Conservation (phyloP, 2,797 vertebrate species). For the Tympanoctomys barrerae region DNA sequence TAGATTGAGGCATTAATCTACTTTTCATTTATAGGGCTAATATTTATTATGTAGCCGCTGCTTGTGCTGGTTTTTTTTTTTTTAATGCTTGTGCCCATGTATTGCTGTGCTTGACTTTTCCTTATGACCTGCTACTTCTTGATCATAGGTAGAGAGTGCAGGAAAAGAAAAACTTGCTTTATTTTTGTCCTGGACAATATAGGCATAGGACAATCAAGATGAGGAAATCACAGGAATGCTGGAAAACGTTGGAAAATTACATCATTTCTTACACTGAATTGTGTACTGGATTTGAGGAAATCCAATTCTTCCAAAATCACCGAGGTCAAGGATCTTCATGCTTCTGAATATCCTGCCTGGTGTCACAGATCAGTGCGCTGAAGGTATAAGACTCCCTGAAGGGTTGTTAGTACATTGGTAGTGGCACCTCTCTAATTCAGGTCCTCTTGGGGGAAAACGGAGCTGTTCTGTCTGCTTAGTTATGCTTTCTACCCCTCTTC, state of each 20-base stretch:
- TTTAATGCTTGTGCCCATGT: neutral
- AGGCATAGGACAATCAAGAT: conserved; percentile 17
- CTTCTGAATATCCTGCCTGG: neutral
- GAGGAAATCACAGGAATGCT: conserved; percentile 4
- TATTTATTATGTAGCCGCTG: neutral
- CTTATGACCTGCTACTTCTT: neutral
- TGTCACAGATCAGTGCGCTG: conserved; percentile 46
- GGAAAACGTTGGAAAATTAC: conserved; percentile 41
- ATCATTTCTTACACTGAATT: conserved; percentile 39
- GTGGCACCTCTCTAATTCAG: neutral
- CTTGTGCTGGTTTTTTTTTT: neutral
- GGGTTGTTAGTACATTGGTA: conserved; percentile 44
- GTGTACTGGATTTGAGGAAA: conserved; percentile 11
- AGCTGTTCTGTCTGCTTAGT: conserved; percentile 57
- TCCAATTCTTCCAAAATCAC: conserved; percentile 58
- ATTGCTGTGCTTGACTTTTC: neutral
- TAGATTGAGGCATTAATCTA: neutral
- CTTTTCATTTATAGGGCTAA: neutral
- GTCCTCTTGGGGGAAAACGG: conserved; percentile 47
- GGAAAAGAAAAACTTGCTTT: neutral
- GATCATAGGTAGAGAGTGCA: neutral
- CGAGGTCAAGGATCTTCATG: neutral
- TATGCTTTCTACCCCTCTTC: conserved; percentile 49
- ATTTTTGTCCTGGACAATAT: conserved; percentile 15
- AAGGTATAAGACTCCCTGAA: conserved; percentile 62